Evolutionary conservation across 2,113 vertebrate genomes (phyloP), one percentile per base, ranked within the genome.

Genomic region (Empidonax traillii): DNA sequence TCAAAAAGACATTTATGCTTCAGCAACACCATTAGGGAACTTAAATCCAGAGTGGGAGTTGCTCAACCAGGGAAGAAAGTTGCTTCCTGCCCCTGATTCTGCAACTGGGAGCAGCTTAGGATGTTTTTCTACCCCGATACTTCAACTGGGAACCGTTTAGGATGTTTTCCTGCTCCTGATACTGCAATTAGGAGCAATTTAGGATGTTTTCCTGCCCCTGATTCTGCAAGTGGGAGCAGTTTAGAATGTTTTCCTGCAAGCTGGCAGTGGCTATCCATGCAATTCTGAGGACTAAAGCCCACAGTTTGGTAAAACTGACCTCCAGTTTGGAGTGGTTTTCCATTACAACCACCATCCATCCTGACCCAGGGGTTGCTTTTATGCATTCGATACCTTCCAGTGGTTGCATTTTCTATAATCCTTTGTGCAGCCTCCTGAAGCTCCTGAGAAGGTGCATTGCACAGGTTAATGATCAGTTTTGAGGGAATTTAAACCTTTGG

Each of bases 21-120:
- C 59, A 63, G 58, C 44, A 53, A 81, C 3, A 4, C 5, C 0
- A 0, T 3, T 35, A 10, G 31, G 22, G 39, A 41, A 41, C 28
- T 6, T 27, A 10, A 47, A 63, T 76, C 68, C 39, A 28, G 55
- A 67, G 21, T 1, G 6, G 24, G 16, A 22, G 2, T n/a, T 53
- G 37, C 72, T 86, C 62, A 86, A 14, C 11, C 21, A 30, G 37
- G n/a, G 46, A 19, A 43, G 9, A 35, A 71, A 33, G 56, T 12
- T 62, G 8, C 20, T 35, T 63, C 43, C 65, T 65, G 12, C 15
- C 35, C 15, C 55, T n/a, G 24, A 22, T 58, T 51, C 19, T 61
- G 21, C 46, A 25, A 6, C 9, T 71, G 20, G 56, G 56, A 71
- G 41, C 51, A 53, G 52, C 49, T 37, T 37, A n/a, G 19, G 46